Evolutionary conservation across 2,888 invertebrate genomes (phyloP), one percentile per base, ranked within the genome.

Genomic region (Hipparchia sbordonii): DNA sequence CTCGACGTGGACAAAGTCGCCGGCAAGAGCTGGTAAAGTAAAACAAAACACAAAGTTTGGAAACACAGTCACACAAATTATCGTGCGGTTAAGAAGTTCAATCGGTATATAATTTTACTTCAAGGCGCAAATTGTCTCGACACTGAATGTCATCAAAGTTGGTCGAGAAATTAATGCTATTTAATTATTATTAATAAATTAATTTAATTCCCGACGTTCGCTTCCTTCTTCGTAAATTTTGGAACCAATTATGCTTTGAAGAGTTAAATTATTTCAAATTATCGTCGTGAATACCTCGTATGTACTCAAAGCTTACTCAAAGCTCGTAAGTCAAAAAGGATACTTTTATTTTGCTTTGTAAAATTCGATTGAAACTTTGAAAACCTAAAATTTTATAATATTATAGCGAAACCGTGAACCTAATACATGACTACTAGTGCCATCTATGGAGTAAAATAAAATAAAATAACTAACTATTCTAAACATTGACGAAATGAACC

Each of bases 41-140:
- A 60, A 39, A 9, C 3, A 63, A 48, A 6, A 48, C 7, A 8
- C 48, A 52, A 52, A 8, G 52, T 79, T 77, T 73, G 66, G 74
- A 74, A 76, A 10, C 59, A n/a, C 60, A 54, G 45, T 52, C 63
- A 65, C 63, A 65, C 63, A 68, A 48, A 48, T 48, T 39, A 72
- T 67, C 62, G 71, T 73, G 69, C 52, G 74, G 74, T 73, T 57
- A 72, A 76, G 72, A 78, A 77, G 68, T 71, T 74, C 68, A 69
- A 78, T 75, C 61, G 70, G 57, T 72, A 73, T 74, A 74, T 74
- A 75, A 78, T 76, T 74, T 75, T 51, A 67, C 67, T 74, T 65
- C 33, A 66, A 57, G 72, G 68, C 74, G 76, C 74, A 75, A 78
- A 78, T 78, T 74, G 73, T 74, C 74, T 63, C 73, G 75, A 78